Evolutionary conservation across 2,888 invertebrate species (phyloP).

Genomic region (Dryomyza anilis): DNA sequence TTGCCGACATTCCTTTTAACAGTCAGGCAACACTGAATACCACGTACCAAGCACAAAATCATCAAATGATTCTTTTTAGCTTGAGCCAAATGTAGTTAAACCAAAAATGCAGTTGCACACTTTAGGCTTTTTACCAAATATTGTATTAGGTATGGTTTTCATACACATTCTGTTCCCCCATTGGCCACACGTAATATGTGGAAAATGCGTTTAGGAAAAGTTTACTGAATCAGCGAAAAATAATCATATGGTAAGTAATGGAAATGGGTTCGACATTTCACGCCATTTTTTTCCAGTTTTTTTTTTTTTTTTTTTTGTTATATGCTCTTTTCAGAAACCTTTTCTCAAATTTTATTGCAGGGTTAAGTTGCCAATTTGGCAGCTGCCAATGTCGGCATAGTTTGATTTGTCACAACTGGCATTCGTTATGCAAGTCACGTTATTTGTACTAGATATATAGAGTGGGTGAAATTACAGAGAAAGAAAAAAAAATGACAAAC

Average conservation of each 20-base stretch:
- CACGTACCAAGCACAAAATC: no score
- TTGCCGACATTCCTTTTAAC: slow-evolving; percentile 38
- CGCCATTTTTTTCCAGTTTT: neutral
- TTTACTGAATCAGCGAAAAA: slow-evolving; percentile 34
- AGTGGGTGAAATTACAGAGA: no score
- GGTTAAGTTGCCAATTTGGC: neutral
- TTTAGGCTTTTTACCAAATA: no score
- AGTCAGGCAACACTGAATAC: neutral
- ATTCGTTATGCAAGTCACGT: slow-evolving; percentile 11
- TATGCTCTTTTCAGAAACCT: neutral
- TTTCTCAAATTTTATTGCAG: no score
- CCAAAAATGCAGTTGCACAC: no score
- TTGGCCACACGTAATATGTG: neutral
- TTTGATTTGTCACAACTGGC: slow-evolving; percentile 1
- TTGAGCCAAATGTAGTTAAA: no score
- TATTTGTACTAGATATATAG: no score
- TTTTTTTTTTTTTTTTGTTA: neutral
- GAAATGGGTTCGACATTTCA: slow-evolving; percentile 26
- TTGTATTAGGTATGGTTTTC: no score
- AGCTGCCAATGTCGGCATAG: neutral
- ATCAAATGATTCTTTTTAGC: no score
- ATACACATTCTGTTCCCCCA: neutral
- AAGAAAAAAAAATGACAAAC: no score
- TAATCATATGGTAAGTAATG: slow-evolving; percentile 32
- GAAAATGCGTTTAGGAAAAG: slow-evolving; percentile 10